A percentile compares a stretch with the other conserved stretches of the same genome.
Conservation (phyloP, 2,113 vertebrate genomes). For the Poeciliopsis turrubarensis region DNA sequence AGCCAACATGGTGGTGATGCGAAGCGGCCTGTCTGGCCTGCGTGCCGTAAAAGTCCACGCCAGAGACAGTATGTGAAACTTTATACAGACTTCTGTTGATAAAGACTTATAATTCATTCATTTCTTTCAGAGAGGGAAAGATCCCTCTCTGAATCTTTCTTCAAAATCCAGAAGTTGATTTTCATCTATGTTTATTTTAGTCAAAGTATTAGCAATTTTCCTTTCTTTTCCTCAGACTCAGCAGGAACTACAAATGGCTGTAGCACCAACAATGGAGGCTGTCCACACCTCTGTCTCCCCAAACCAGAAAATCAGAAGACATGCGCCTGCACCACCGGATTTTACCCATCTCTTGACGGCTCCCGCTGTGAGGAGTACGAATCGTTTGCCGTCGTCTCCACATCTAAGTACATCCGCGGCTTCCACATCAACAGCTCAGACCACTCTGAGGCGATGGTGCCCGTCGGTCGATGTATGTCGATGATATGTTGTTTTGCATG, state of each 20-base stretch:
- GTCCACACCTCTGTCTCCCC: constrained; percentile 77
- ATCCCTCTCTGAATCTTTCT: too few relatives aligned
- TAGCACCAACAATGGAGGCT: constrained; percentile 77
- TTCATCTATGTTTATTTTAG: not conserved
- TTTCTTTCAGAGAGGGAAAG: not conserved
- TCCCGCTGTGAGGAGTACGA: constrained; percentile 73
- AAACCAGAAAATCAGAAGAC: constrained; percentile 69
- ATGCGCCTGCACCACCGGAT: constrained; percentile 79
- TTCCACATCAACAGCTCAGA: constrained; percentile 81
- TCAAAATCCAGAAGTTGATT: not conserved
- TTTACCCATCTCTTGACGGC: constrained; percentile 68
- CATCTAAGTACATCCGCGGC: constrained; percentile 67
- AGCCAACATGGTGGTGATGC: constrained; percentile 76
- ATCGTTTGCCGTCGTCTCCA: constrained; percentile 75
- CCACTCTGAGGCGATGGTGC: constrained; percentile 81
- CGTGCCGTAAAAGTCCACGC: constrained; percentile 75
- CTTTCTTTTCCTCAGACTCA: constrained; percentile 58
- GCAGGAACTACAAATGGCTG: constrained; percentile 76
- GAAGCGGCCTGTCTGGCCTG: constrained; percentile 71
- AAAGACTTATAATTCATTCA: not conserved
- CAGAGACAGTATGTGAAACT: constrained; percentile 72
- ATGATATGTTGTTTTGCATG: not conserved
- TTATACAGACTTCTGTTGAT: not conserved
- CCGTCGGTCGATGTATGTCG: constrained; percentile 72
- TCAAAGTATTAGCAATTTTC: not conserved